Percentiles rank a stretch among this genome's conserved stretches.
These are phyloP conservation scores for Bombylius discolor DNA, from an alignment of 2,888 invertebrate species.

Conservation along the genomic window DNA sequence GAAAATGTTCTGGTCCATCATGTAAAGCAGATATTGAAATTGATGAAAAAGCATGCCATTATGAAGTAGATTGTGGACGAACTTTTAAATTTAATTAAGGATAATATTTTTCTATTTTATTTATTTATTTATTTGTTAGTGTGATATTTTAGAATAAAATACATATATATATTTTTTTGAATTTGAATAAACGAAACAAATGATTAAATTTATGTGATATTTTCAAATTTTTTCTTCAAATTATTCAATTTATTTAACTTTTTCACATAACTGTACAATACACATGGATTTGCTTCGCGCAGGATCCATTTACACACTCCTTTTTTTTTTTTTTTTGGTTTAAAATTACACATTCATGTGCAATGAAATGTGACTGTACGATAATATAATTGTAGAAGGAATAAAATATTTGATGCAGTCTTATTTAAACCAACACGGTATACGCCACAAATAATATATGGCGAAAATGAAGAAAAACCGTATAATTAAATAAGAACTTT, in stretches of 20 bases:
- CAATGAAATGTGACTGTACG: background rate
- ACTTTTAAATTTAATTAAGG: too few relatives aligned
- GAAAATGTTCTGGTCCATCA: background rate
- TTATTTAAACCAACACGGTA: conserved; percentile 2
- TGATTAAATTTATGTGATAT: too few relatives aligned
- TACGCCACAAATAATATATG: background rate
- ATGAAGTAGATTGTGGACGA: too few relatives aligned
- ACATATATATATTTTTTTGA: too few relatives aligned
- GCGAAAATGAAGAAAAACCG: background rate
- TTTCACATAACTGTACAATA: too few relatives aligned
- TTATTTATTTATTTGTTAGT: too few relatives aligned
- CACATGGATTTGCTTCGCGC: background rate
- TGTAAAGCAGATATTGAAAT: background rate
- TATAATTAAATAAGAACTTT: background rate
- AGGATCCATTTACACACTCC: background rate
- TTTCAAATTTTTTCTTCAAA: too few relatives aligned
- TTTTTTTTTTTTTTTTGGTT: background rate
- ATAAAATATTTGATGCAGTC: conserved; percentile 1
- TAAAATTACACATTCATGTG: background rate
- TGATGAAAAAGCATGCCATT: background rate
- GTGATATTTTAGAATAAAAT: too few relatives aligned
- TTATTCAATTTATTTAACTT: too few relatives aligned
- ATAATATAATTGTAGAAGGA: background rate
- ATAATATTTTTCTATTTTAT: too few relatives aligned
- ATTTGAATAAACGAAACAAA: too few relatives aligned